A percentile compares a stretch with the other conserved stretches of the same genome.
phyloP scores from a whole-genome alignment of 2,113 vertebrate species.

The Grantiella picta region DNA sequence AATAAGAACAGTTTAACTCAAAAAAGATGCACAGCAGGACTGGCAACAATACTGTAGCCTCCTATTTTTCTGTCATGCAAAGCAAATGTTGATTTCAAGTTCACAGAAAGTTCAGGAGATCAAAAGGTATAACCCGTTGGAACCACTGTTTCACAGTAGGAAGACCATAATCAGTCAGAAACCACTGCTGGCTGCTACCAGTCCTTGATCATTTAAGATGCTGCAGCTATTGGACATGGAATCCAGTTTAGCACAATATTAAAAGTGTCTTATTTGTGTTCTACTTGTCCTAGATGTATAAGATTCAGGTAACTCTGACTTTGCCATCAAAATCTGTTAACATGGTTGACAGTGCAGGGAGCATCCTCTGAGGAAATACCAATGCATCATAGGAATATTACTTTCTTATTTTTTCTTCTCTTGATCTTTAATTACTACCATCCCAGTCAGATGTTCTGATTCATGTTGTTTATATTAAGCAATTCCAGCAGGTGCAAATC shows the following conservation, averaged over 20 bases:
- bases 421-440: neutral
- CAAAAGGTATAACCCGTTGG: neutral
- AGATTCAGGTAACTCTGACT: neutral
- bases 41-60: neutral
- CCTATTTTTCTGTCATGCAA: neutral
- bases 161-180: neutral
- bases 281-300: neutral
- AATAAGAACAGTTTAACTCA: neutral
- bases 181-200: neutral
- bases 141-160: neutral
- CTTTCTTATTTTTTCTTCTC: neutral
- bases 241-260: neutral
- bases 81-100: neutral
- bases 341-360: neutral
- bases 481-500: conserved; percentile 16
- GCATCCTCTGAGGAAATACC: neutral
- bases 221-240: neutral
- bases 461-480: neutral
- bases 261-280: neutral
- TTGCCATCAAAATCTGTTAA: neutral
- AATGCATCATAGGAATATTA: neutral
- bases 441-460: neutral
- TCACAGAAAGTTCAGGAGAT: neutral
- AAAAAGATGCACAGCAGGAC: neutral
- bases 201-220: neutral